Conservation (phyloP, 2,888 invertebrate species). For the Diogma glabrata region DNA sequence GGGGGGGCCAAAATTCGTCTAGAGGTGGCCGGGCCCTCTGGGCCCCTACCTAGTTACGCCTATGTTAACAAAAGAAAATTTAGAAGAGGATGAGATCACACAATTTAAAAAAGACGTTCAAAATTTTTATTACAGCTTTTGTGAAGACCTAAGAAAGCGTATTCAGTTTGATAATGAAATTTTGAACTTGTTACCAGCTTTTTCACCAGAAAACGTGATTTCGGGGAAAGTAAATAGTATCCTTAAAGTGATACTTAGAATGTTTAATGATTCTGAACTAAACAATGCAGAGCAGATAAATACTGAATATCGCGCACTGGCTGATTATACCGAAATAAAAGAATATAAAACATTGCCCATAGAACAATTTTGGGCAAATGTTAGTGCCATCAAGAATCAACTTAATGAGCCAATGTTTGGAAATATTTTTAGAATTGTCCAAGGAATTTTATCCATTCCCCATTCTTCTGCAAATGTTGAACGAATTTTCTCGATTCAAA, state of each 20-base stretch:
- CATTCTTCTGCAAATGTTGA: slow-evolving; percentile 14
- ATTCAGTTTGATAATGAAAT: slow-evolving; percentile 7
- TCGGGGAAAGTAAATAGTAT: background rate
- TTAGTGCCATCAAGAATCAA: slow-evolving; percentile 11
- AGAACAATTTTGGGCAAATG: slow-evolving; percentile 12
- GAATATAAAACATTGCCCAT: slow-evolving; percentile 10
- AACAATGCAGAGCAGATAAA: slow-evolving; percentile 12
- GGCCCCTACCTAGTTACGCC: too few species aligned
- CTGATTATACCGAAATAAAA: slow-evolving; percentile 10
- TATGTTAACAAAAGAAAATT: background rate
- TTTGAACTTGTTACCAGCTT: slow-evolving; percentile 4
- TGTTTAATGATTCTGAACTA: slow-evolving; percentile 9
- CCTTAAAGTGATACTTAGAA: background rate
- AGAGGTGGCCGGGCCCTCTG: too few species aligned
- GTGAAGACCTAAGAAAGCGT: slow-evolving; percentile 3
- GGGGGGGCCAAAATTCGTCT: too few species aligned
- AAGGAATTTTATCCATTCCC: slow-evolving; percentile 14
- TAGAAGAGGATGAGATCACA: background rate
- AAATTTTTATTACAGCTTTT: slow-evolving; percentile 1
- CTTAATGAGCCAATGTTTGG: slow-evolving; percentile 11
- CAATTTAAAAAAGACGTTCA: background rate
- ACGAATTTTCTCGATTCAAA: slow-evolving; percentile 13
- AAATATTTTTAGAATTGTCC: slow-evolving; percentile 13
- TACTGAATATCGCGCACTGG: slow-evolving; percentile 12
- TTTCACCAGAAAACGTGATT: background rate